A percentile compares a stretch with the other conserved stretches of the same genome.
phyloP scores from a whole-genome alignment of 2,888 invertebrate species.

The Drosophila emarginata region DNA sequence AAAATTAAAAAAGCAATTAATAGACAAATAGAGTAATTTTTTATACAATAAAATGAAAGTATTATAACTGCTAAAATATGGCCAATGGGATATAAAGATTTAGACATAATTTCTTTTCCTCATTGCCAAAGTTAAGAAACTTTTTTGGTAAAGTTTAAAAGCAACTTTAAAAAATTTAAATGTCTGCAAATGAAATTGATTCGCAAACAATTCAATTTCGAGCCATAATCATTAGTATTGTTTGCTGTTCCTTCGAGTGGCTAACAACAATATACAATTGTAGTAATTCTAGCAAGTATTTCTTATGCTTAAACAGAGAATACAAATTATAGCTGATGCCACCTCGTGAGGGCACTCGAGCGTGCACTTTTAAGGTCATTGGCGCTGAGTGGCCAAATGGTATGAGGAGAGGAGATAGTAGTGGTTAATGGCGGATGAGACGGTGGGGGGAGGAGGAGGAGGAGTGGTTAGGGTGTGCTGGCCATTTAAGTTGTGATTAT shows the following conservation, averaged over 20 bases:
- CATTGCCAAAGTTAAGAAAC: background rate
- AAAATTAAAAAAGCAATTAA: too few species aligned
- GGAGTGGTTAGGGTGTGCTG: constrained; percentile 23
- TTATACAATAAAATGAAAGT: too few species aligned
- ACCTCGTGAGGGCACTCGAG: constrained; percentile 61
- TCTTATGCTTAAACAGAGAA: constrained; percentile 24
- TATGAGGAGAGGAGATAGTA: too few species aligned
- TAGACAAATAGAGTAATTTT: too few species aligned
- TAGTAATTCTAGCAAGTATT: constrained; percentile 7
- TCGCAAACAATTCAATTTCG: constrained; percentile 1
- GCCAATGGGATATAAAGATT: background rate
- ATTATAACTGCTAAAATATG: background rate
- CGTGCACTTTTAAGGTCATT: constrained; percentile 48
- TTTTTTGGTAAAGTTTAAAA: background rate
- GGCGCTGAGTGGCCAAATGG: background rate
- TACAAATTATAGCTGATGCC: constrained; percentile 14
- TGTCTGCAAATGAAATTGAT: background rate
- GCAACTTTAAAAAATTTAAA: background rate
- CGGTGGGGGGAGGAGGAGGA: constrained; percentile 25
- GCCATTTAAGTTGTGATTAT: constrained; percentile 47
- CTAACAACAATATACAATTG: background rate
- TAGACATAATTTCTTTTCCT: too few species aligned
- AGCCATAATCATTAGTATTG: constrained; percentile 44
- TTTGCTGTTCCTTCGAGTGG: constrained; percentile 33
- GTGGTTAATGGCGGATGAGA: background rate